Percentiles rank a stretch among this genome's conserved stretches.
Conservation (phyloP, 2,888 invertebrate genomes). For the Axea sp. region DNA sequence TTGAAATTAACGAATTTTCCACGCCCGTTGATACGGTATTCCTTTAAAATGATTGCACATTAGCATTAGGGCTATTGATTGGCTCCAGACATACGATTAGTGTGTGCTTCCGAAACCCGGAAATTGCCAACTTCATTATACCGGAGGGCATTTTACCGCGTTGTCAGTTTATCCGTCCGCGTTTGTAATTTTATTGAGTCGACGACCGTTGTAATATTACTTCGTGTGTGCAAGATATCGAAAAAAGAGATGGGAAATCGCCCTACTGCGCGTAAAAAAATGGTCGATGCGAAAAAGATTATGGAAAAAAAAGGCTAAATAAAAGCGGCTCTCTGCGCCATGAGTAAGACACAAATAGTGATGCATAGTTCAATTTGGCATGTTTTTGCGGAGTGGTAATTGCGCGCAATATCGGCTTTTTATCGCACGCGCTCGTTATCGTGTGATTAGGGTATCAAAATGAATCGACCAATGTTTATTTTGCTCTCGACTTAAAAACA, state of each 20-base stretch:
- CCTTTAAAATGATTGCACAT: conserved; percentile 53
- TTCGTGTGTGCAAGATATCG: conserved; percentile 4
- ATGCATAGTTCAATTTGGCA: conserved; percentile 47
- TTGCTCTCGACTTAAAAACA: conserved; percentile 19
- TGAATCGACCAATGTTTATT: conserved; percentile 35
- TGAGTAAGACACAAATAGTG: conserved; percentile 41
- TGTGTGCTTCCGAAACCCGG: conserved; percentile 62
- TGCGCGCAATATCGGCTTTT: conserved; percentile 43
- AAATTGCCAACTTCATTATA: conserved; percentile 61
- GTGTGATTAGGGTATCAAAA: conserved; percentile 41
- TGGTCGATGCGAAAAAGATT: no score
- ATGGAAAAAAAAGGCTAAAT: no score
- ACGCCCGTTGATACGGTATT: conserved; percentile 44
- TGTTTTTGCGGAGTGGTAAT: conserved; percentile 40
- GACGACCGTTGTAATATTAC: conserved; percentile 42
- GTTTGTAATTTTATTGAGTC: conserved; percentile 67
- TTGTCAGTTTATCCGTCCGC: conserved; percentile 63
- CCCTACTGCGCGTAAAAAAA: neutral
- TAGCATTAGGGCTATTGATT: conserved; percentile 58
- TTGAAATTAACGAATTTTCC: conserved; percentile 46
- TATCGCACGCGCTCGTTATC: conserved; percentile 48
- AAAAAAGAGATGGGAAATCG: conserved; percentile 15
- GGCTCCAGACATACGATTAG: conserved; percentile 61
- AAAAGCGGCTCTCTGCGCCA: conserved; percentile 33
- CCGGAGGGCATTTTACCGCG: conserved; percentile 57